Evolutionary conservation across 2,113 vertebrate species (phyloP).

Genomic region (Nyctereutes procyonoides): DNA sequence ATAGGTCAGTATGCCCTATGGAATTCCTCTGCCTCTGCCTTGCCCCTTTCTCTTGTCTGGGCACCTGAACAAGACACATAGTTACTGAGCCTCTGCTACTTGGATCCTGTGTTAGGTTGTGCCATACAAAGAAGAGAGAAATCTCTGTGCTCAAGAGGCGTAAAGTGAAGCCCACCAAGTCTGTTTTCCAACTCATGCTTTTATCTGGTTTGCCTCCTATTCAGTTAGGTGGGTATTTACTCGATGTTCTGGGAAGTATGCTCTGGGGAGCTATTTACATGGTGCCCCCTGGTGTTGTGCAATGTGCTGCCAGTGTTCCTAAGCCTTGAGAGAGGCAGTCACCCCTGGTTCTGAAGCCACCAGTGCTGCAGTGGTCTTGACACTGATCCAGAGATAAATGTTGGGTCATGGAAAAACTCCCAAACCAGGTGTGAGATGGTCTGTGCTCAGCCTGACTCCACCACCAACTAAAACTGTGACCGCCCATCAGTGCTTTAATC

Average conservation of each 20-base stretch:
- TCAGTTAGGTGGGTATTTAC: background rate
- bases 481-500: background rate
- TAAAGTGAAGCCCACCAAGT: background rate
- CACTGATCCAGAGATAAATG: background rate
- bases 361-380: background rate
- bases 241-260: background rate
- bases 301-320: background rate
- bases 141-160: background rate
- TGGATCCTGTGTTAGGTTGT: background rate
- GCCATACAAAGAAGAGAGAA: background rate
- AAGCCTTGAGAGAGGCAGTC: background rate
- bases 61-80: background rate
- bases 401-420: background rate
- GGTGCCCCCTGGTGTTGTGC: background rate
- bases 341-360: background rate
- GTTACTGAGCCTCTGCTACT: background rate
- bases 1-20: background rate
- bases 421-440: background rate
- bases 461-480: background rate
- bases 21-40: background rate
- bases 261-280: background rate
- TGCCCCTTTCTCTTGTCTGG: background rate
- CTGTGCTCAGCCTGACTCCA: background rate
- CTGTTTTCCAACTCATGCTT: background rate
- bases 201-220: background rate